These are phyloP conservation scores for Pseudoatta argentina DNA, from an alignment of 1,140 invertebrate genomes.

Conservation along the genomic window DNA sequence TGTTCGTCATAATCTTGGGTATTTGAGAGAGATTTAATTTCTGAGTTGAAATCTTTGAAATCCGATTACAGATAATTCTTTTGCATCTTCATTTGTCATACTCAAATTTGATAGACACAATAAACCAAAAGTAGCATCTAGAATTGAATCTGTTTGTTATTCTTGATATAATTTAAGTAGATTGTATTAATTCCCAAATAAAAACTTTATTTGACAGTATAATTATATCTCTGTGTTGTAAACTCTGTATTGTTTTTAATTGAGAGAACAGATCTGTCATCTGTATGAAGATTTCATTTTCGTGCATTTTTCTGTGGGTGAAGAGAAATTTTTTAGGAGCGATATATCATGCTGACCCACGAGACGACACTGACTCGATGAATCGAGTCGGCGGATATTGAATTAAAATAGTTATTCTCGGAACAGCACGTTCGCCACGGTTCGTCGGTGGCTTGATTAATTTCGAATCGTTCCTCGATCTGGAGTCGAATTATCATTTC, in stretches of 20 bases:
- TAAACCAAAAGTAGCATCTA: not conserved
- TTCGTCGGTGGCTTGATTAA: conserved; percentile 65
- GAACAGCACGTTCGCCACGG: conserved; percentile 50
- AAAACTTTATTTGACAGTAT: not conserved
- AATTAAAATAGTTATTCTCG: conserved; percentile 70
- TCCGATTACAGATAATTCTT: not conserved
- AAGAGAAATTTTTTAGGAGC: conserved; percentile 52
- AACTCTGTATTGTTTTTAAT: conserved; percentile 31
- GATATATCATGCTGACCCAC: conserved; percentile 31
- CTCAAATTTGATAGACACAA: not conserved
- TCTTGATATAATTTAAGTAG: not conserved
- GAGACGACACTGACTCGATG: conserved; percentile 61
- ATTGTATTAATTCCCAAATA: not conserved
- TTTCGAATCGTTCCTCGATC: conserved; percentile 64
- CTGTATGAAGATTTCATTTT: conserved; percentile 34
- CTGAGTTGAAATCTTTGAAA: not conserved
- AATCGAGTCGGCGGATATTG: conserved; percentile 62
- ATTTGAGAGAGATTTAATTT: not conserved
- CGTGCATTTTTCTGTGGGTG: conserved; percentile 29
- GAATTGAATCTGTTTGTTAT: not conserved
- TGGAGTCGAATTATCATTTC: conserved; percentile 63
- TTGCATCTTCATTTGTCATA: not conserved
- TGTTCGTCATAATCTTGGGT: not conserved
- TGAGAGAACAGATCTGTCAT: not conserved
- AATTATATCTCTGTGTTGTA: not conserved